Percentiles rank a stretch among this genome's conserved stretches.
Evolutionary conservation across 2,888 invertebrate species (phyloP).

Genomic region (Archips crataeganus): DNA sequence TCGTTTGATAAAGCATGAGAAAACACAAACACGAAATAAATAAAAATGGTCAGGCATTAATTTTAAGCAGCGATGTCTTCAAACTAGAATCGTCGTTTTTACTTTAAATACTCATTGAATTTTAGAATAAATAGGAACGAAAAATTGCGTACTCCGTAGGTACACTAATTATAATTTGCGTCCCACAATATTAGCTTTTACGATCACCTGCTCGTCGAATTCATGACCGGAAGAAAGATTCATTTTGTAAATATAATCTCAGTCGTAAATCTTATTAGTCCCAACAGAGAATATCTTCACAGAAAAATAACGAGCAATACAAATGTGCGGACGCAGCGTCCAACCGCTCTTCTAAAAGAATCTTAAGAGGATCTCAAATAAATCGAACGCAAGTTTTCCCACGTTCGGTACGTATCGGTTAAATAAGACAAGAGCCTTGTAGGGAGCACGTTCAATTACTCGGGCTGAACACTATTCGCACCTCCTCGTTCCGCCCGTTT

Average conservation of each 20-base stretch:
- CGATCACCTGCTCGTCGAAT: conserved; percentile 14
- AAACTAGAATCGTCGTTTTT: too few relatives aligned
- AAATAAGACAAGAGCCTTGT: conserved; percentile 42
- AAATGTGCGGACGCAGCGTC: conserved; percentile 29
- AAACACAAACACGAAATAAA: too few relatives aligned
- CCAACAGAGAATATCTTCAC: conserved; percentile 17
- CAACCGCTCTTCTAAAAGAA: conserved; percentile 36
- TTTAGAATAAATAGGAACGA: too few relatives aligned
- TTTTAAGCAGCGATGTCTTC: too few relatives aligned
- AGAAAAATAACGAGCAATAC: conserved; percentile 34
- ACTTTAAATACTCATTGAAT: too few relatives aligned
- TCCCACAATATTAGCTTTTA: conserved; percentile 9
- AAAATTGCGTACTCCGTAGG: too few relatives aligned
- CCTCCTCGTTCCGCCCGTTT: conserved; percentile 59
- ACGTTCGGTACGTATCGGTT: conserved; percentile 41
- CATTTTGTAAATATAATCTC: conserved; percentile 26
- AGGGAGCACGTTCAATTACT: conserved; percentile 49
- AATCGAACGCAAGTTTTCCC: conserved; percentile 42
- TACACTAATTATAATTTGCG: not conserved
- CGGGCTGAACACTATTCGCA: conserved; percentile 57
- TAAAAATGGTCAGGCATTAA: too few relatives aligned
- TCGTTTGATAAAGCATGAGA: too few relatives aligned
- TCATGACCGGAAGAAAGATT: conserved; percentile 9
- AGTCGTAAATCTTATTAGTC: conserved; percentile 24
- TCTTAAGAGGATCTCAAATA: conserved; percentile 44